These are phyloP conservation scores for Ennomos fuscantarius DNA, from an alignment of 2,888 invertebrate species.

Conservation along the genomic window DNA sequence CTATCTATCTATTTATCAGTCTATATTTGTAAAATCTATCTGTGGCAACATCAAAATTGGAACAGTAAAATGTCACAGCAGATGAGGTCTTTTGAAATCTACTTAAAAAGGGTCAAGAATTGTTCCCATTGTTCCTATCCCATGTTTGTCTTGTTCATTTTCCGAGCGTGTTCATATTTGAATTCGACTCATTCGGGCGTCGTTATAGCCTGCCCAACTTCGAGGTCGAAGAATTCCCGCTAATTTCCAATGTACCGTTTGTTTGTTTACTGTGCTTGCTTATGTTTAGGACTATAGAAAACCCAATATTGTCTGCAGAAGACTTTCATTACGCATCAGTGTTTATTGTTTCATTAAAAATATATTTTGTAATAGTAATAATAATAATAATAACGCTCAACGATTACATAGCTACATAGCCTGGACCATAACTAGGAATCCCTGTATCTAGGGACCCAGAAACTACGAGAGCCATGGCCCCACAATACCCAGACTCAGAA, in stretches of 20 bases:
- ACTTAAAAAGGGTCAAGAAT: constrained; percentile 59
- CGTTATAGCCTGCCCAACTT: constrained; percentile 48
- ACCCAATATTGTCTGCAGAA: constrained; percentile 28
- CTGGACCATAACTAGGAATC: too few species aligned
- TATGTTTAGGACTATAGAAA: constrained; percentile 30
- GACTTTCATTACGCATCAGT: constrained; percentile 12
- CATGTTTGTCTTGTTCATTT: constrained; percentile 75
- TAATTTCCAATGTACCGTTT: constrained; percentile 52
- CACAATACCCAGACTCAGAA: too few species aligned
- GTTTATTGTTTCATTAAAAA: background rate
- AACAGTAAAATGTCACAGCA: too few species aligned
- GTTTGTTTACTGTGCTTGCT: constrained; percentile 31
- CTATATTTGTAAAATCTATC: too few species aligned
- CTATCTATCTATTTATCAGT: too few species aligned
- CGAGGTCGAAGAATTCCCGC: constrained; percentile 60
- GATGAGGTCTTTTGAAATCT: constrained; percentile 11
- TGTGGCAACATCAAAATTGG: too few species aligned
- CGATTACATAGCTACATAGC: too few species aligned
- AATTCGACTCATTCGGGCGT: constrained; percentile 62
- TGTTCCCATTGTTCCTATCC: constrained; percentile 64
- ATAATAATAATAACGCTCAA: too few species aligned
- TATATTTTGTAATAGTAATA: too few species aligned
- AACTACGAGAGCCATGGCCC: too few species aligned
- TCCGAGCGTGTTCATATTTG: constrained; percentile 70
- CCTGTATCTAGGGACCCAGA: too few species aligned